Conservation (phyloP, 2,797 vertebrate genomes). For the Poecilia velifera region DNA sequence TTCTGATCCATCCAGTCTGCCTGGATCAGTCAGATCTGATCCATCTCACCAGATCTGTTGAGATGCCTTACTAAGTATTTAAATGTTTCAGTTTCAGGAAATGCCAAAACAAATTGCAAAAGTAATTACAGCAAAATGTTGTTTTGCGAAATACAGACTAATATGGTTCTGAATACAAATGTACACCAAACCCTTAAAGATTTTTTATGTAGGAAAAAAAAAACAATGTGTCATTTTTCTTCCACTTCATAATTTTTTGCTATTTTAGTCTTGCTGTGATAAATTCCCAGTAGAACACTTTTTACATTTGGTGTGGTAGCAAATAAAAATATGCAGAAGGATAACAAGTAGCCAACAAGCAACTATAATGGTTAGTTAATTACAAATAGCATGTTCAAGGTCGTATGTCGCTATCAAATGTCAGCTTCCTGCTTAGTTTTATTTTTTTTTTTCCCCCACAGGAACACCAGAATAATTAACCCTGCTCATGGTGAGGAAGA, state of each 20-base stretch:
- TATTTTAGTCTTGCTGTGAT: not conserved
- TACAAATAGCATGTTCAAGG: not conserved
- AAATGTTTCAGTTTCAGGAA: not conserved
- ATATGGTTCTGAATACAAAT: not conserved
- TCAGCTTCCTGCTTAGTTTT: not conserved
- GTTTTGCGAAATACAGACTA: not conserved
- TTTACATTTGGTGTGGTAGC: not conserved
- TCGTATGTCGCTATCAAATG: too few species aligned
- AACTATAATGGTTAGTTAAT: not conserved
- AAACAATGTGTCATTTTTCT: not conserved
- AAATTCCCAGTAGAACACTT: not conserved
- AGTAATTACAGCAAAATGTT: not conserved
- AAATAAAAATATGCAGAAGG: not conserved
- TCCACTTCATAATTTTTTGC: not conserved
- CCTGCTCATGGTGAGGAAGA: slow-evolving; percentile 52
- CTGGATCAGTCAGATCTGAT: not conserved
- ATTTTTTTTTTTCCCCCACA: slow-evolving; percentile 15
- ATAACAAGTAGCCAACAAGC: not conserved
- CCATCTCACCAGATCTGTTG: too few species aligned
- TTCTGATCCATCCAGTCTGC: not conserved
- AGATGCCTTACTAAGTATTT: too few species aligned
- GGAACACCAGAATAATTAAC: slow-evolving; percentile 46
- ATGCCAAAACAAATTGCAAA: not conserved
- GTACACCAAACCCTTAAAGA: not conserved
- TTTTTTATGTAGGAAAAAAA: not conserved